Conservation (phyloP, 2,888 invertebrate genomes). For the Uloborus plumipes region DNA sequence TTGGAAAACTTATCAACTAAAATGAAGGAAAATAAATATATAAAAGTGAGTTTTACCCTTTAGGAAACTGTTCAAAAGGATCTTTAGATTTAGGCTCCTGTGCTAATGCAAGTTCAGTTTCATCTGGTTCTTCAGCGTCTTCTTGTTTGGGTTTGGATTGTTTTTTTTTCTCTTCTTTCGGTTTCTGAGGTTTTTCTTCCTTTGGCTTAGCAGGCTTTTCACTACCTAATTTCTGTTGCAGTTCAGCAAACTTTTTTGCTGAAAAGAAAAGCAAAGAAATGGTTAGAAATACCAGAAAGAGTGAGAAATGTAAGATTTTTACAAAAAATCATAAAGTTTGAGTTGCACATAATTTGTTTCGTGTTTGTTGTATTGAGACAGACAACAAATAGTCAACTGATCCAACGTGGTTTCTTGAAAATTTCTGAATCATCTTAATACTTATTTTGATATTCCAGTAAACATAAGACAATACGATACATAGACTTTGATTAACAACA, state of each 20-base stretch:
- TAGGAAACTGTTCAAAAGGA: constrained; percentile 90
- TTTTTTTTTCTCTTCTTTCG: constrained; percentile 68
- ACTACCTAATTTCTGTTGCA: constrained; percentile 69
- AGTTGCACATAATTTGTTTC: no score
- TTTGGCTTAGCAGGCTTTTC: constrained; percentile 58
- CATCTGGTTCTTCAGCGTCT: constrained; percentile 77
- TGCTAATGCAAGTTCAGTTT: constrained; percentile 77
- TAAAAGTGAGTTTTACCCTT: constrained; percentile 76
- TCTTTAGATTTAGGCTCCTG: constrained; percentile 88
- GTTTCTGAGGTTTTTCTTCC: constrained; percentile 69
- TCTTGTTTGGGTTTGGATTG: constrained; percentile 63
- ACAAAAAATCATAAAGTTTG: no score
- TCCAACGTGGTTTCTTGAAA: no score
- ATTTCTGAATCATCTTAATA: no score
- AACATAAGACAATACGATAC: no score
- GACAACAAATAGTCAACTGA: no score
- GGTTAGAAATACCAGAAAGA: neutral
- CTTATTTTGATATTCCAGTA: no score
- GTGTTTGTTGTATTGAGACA: no score
- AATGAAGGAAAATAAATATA: no score
- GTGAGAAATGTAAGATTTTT: no score
- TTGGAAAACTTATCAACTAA: no score
- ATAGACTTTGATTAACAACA: no score
- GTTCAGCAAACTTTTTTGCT: constrained; percentile 79
- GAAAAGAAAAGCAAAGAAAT: constrained; percentile 20